These are phyloP conservation scores for Antrozous pallidus DNA, from an alignment of 2,797 vertebrate species.

Conservation along the genomic window DNA sequence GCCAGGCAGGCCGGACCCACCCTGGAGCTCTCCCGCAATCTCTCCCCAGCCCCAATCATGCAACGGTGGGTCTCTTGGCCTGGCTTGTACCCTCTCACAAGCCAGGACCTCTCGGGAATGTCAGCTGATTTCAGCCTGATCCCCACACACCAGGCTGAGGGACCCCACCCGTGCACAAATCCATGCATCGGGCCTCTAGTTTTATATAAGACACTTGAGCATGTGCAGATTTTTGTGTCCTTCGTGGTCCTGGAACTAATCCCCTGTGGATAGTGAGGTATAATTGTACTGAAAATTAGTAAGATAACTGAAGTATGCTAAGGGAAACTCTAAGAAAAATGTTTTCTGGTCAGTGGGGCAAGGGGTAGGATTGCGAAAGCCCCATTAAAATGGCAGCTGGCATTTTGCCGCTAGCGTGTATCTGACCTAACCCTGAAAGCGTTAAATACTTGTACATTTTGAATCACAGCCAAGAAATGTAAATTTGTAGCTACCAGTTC, in stretches of 20 bases:
- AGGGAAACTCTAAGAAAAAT: slow-evolving; percentile 10
- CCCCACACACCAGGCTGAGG: too few relatives aligned
- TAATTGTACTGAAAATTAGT: slow-evolving; percentile 3
- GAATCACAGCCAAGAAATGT: not conserved
- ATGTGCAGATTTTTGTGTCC: not conserved
- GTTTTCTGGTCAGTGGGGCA: not conserved
- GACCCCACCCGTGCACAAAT: too few relatives aligned
- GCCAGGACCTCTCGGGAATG: too few relatives aligned
- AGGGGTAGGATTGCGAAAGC: not conserved
- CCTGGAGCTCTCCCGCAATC: too few relatives aligned
- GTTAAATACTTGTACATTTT: not conserved
- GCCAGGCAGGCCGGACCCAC: too few relatives aligned
- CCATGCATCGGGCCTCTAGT: too few relatives aligned
- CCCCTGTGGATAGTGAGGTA: not conserved
- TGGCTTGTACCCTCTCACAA: too few relatives aligned
- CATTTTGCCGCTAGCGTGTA: not conserved
- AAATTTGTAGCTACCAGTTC: slow-evolving; percentile 35
- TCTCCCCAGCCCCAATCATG: too few relatives aligned
- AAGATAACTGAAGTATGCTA: not conserved
- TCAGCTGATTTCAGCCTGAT: too few relatives aligned
- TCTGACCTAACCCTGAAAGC: slow-evolving; percentile 2
- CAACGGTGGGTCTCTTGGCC: too few relatives aligned
- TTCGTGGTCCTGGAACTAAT: not conserved
- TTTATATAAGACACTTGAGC: not conserved
- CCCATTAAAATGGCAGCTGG: not conserved